These are phyloP conservation scores for Heliornis fulica DNA, from an alignment of 2,113 vertebrate species.

Conservation along the genomic window DNA sequence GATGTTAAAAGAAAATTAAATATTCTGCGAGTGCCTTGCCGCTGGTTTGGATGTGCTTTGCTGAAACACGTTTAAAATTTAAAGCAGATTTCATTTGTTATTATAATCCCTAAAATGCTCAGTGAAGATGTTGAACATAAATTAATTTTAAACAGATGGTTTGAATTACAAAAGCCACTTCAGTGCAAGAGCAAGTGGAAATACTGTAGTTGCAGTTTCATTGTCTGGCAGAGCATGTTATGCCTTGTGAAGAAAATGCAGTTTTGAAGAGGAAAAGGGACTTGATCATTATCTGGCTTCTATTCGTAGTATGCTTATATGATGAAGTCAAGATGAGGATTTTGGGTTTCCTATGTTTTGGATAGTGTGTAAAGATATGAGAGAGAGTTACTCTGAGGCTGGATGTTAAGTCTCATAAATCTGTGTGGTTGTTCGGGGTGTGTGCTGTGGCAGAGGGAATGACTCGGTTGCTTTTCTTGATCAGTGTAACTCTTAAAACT, in stretches of 20 bases:
- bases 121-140: neutral
- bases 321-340: neutral
- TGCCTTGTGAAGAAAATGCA: neutral
- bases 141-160: slow-evolving; percentile 6
- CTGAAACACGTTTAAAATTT: slow-evolving; percentile 34
- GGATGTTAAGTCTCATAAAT: neutral
- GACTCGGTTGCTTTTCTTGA: neutral
- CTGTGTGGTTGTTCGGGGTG: neutral
- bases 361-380: neutral
- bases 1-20: slow-evolving; percentile 3
- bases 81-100: slow-evolving; percentile 32
- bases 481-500: neutral
- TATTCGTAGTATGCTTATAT: neutral
- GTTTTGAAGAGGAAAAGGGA: neutral
- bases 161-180: slow-evolving; percentile 9
- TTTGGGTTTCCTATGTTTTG: neutral
- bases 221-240: neutral
- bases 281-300: neutral
- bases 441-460: neutral
- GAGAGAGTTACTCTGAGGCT: neutral
- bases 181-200: neutral
- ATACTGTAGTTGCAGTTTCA: neutral
- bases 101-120: slow-evolving; percentile 5
- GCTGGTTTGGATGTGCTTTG: slow-evolving; percentile 13
- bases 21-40: neutral